phyloP scores from a whole-genome alignment of 2,888 invertebrate genomes.

The Chrysolina haemoptera region DNA sequence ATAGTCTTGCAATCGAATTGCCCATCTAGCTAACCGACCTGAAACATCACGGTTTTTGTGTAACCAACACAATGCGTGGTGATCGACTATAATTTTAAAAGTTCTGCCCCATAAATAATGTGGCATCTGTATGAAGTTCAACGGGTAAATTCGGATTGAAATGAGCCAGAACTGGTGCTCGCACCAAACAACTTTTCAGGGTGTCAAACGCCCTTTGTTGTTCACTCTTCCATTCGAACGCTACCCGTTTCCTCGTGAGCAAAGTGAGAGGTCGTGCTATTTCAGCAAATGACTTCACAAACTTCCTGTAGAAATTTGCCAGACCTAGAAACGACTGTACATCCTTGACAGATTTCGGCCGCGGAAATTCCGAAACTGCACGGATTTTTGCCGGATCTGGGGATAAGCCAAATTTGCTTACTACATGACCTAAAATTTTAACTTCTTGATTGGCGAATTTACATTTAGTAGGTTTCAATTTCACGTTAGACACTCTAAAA shows the following conservation, averaged over 20 bases:
- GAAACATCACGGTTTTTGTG: background rate
- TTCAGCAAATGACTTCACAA: no score
- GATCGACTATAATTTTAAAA: background rate
- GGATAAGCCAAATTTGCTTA: no score
- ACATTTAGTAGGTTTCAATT: slow-evolving; percentile 15
- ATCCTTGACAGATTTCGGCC: no score
- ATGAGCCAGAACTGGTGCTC: no score
- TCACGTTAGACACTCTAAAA: background rate
- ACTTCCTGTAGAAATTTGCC: no score
- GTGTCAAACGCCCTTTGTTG: background rate
- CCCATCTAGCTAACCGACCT: slow-evolving; percentile 3
- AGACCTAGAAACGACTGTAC: no score
- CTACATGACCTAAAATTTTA: no score
- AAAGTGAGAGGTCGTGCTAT: no score
- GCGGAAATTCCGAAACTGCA: no score
- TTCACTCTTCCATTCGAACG: background rate
- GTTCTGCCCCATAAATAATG: background rate
- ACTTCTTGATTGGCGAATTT: background rate
- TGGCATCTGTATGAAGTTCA: background rate
- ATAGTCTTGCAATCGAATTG: background rate
- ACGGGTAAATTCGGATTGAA: background rate
- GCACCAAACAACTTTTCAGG: background rate
- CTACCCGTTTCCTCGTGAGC: background rate
- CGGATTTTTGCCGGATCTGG: no score
- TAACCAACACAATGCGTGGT: background rate